Evolutionary conservation across 2,888 invertebrate species (phyloP).

Genomic region (Sinohyriopsis cumingii): DNA sequence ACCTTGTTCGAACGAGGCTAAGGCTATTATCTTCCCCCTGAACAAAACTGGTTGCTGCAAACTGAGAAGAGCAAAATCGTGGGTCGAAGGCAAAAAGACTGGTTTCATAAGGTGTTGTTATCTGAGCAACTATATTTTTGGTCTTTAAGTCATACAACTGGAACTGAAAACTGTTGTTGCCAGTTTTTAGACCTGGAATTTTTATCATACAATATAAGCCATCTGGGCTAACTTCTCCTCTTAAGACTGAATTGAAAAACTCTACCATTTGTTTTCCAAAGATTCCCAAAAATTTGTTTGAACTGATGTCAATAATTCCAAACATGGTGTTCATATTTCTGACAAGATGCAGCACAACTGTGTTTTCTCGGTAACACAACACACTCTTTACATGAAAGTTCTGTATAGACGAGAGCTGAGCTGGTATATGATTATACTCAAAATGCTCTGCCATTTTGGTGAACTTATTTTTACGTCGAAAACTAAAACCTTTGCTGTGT

Average conservation of each 20-base stretch:
- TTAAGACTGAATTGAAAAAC: constrained; percentile 65
- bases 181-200: constrained; percentile 55
- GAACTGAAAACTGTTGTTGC: constrained; percentile 55
- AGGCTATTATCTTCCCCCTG: constrained; percentile 63
- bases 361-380: constrained; percentile 66
- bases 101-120: constrained; percentile 55
- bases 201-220: constrained; percentile 66
- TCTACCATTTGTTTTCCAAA: constrained; percentile 69
- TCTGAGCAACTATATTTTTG: constrained; percentile 57
- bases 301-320: constrained; percentile 67
- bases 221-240: constrained; percentile 69
- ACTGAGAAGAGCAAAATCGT: constrained; percentile 61
- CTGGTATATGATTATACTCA: constrained; percentile 72
- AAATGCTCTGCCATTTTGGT: constrained; percentile 72
- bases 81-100: constrained; percentile 70
- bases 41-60: constrained; percentile 68
- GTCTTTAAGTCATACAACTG: constrained; percentile 66
- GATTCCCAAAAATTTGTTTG: constrained; percentile 69
- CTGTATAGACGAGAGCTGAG: constrained; percentile 71
- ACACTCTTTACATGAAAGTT: constrained; percentile 71
- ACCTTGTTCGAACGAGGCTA: constrained; percentile 57
- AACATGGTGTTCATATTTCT: constrained; percentile 69
- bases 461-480: constrained; percentile 68
- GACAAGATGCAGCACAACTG: constrained; percentile 67
- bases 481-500: constrained; percentile 67